phyloP scores from a whole-genome alignment of 2,888 invertebrate species.

The Xanthorhoe designata region DNA sequence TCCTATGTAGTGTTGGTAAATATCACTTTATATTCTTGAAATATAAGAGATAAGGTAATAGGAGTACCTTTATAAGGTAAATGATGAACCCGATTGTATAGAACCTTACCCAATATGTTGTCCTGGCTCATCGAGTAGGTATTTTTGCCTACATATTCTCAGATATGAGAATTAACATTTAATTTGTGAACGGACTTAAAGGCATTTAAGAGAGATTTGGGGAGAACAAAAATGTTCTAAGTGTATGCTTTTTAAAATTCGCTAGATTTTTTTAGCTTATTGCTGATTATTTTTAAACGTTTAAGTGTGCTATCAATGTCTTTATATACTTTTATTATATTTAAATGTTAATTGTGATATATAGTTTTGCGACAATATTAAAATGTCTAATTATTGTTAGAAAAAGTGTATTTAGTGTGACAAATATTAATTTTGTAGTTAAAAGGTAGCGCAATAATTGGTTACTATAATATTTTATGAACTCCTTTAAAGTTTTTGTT shows the following conservation, averaged over 20 bases:
- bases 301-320: background rate
- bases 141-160: background rate
- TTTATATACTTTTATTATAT: background rate
- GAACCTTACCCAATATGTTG: conserved; percentile 35
- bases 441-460: background rate
- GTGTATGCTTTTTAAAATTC: background rate
- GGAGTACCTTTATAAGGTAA: no score
- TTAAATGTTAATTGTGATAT: background rate
- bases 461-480: background rate
- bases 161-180: background rate
- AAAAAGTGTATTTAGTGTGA: background rate
- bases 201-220: background rate
- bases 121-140: conserved; percentile 42
- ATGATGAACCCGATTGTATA: background rate
- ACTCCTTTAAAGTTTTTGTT: background rate
- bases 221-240: background rate
- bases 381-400: conserved; percentile 2
- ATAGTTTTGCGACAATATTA: conserved; percentile 20
- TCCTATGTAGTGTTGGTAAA: no score
- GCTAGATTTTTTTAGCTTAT: background rate
- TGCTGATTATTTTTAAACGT: background rate
- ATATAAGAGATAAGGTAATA: no score
- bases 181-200: background rate
- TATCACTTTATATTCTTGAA: no score
- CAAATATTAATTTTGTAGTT: background rate